Percentiles rank a stretch among this genome's conserved stretches.
These are phyloP conservation scores for Chrysotoxum bicinctum DNA, from an alignment of 2,888 invertebrate genomes.

Conservation along the genomic window DNA sequence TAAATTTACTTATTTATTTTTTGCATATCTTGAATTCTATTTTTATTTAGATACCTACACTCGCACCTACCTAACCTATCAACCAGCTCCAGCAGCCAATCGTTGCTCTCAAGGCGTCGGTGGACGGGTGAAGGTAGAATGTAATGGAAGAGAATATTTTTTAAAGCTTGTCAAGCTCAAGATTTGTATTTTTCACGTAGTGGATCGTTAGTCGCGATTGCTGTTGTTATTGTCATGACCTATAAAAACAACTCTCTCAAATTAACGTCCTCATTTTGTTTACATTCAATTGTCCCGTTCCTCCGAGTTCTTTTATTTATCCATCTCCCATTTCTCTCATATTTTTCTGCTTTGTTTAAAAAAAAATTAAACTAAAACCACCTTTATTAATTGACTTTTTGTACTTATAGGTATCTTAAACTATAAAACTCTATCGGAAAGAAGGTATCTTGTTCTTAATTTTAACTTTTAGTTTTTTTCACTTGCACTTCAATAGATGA, in stretches of 20 bases:
- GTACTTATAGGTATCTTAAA: not conserved
- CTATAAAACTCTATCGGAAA: not conserved
- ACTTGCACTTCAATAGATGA: not conserved
- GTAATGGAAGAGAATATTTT: not conserved
- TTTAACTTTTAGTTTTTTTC: not conserved
- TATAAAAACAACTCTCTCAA: conserved; percentile 8
- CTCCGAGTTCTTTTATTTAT: not conserved
- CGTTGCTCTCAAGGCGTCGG: not conserved
- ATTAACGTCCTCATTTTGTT: conserved; percentile 1
- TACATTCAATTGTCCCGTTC: not conserved
- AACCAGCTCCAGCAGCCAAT: not conserved
- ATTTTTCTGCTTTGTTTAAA: not conserved
- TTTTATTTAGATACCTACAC: conserved; percentile 17
- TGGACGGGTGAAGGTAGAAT: not conserved
- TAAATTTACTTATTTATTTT: conserved; percentile 13
- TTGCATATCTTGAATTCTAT: conserved; percentile 57
- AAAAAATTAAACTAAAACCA: not conserved
- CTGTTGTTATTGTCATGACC: not conserved
- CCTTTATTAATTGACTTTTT: not conserved
- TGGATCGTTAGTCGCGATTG: not conserved
- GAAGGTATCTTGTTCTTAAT: not conserved
- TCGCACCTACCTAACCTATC: not conserved
- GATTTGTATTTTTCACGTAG: not conserved
- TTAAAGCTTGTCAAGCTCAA: not conserved
- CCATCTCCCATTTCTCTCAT: not conserved